phyloP scores from a whole-genome alignment of 2,797 vertebrate genomes.

The Eremophila alpestris region DNA sequence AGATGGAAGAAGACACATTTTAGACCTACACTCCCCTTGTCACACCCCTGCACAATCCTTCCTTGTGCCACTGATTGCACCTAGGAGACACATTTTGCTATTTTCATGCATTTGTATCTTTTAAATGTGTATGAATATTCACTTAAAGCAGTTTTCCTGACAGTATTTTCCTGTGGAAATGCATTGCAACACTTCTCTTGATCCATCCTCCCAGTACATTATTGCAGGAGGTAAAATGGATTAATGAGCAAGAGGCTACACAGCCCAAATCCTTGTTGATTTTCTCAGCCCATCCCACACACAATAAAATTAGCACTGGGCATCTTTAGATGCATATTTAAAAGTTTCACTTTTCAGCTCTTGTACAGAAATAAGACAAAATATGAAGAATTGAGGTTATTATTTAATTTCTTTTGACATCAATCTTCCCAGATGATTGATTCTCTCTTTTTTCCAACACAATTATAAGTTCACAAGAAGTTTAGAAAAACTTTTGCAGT shows the following conservation, averaged over 20 bases:
- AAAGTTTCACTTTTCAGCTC: neutral
- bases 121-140: neutral
- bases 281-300: slow-evolving; percentile 31
- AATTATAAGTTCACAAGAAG: neutral
- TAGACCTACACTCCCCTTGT: neutral
- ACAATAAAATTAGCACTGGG: neutral
- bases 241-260: neutral
- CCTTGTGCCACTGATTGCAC: neutral
- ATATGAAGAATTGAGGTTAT: neutral
- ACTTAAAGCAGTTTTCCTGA: neutral
- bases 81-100: neutral
- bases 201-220: neutral
- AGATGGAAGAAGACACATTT: neutral
- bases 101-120: neutral
- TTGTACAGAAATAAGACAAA: neutral
- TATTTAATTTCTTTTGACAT: neutral
- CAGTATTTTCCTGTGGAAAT: neutral
- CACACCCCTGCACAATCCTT: neutral
- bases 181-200: neutral
- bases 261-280: neutral
- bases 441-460: neutral
- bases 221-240: neutral
- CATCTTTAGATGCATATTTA: slow-evolving; percentile 32
- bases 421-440: neutral
- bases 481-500: neutral